These are phyloP conservation scores for Teleogryllus occipitalis DNA, from an alignment of 1,140 invertebrate species.

Conservation along the genomic window DNA sequence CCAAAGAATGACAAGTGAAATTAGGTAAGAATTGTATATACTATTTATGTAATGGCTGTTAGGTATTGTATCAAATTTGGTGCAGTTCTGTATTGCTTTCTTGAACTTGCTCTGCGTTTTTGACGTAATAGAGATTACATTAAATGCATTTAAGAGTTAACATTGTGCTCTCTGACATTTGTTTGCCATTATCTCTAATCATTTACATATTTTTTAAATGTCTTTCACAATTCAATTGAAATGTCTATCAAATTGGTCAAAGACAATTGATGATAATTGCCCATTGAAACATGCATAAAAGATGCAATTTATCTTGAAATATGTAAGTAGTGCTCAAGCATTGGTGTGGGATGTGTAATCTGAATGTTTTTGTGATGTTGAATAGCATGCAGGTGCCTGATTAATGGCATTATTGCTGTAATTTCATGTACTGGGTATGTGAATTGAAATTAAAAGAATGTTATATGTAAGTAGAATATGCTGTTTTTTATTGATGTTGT, in stretches of 20 bases:
- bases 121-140: not conserved
- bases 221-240: not conserved
- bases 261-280: not conserved
- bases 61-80: too few relatives aligned
- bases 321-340: not conserved
- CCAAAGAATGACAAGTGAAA: too few relatives aligned
- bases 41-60: too few relatives aligned
- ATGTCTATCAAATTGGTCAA: not conserved
- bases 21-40: too few relatives aligned
- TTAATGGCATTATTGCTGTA: not conserved
- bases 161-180: constrained; percentile 4
- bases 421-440: not conserved
- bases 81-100: not conserved
- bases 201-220: not conserved
- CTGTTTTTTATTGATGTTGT: not conserved
- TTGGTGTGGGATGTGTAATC: not conserved
- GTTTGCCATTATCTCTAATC: not conserved
- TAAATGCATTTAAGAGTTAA: not conserved
- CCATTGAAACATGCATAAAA: not conserved
- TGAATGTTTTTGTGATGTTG: not conserved
- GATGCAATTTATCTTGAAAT: not conserved
- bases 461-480: not conserved
- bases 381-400: not conserved
- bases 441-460: not conserved
- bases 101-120: not conserved